Evolutionary conservation across 2,797 vertebrate genomes (phyloP).

Genomic region (Gobionotothen gibberifrons): DNA sequence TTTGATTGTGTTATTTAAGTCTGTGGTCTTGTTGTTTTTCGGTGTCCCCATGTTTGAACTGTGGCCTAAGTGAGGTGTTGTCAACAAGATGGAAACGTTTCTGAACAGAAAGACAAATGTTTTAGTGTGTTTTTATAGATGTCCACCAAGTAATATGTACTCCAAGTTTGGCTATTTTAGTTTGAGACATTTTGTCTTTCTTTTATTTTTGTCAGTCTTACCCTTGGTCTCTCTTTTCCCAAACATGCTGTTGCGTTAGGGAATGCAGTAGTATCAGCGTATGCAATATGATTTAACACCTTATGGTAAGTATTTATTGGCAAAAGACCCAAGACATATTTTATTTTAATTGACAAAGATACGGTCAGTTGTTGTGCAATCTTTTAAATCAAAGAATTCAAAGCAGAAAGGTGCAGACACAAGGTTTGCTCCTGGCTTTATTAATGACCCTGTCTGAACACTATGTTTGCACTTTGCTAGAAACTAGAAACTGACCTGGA

Average conservation of each 20-base stretch:
- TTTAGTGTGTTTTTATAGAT: conserved; percentile 9
- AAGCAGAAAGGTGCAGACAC: neutral
- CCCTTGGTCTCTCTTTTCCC: neutral
- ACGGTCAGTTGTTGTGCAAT: conserved; percentile 34
- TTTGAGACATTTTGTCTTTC: conserved; percentile 14
- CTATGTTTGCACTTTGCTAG: conserved; percentile 33
- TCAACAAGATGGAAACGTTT: conserved; percentile 21
- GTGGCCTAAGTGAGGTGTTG: conserved; percentile 20
- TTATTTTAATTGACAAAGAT: neutral
- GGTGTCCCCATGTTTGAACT: conserved; percentile 32
- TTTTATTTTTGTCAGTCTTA: conserved; percentile 15
- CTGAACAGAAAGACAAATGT: conserved; percentile 13
- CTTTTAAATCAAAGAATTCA: conserved; percentile 14
- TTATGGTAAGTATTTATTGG: conserved; percentile 2
- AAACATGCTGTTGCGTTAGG: conserved; percentile 20
- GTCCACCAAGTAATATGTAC: conserved; percentile 40
- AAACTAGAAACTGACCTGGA: neutral
- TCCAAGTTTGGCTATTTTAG: conserved; percentile 14
- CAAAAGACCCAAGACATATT: conserved; percentile 22
- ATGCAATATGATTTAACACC: neutral
- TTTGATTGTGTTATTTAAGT: conserved; percentile 32
- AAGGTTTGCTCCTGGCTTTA: neutral
- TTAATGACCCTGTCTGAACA: conserved; percentile 12
- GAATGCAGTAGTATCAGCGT: neutral
- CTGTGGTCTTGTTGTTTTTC: conserved; percentile 28